These are phyloP conservation scores for Oxyura jamaicensis DNA, from an alignment of 2,113 vertebrate genomes.

Conservation along the genomic window DNA sequence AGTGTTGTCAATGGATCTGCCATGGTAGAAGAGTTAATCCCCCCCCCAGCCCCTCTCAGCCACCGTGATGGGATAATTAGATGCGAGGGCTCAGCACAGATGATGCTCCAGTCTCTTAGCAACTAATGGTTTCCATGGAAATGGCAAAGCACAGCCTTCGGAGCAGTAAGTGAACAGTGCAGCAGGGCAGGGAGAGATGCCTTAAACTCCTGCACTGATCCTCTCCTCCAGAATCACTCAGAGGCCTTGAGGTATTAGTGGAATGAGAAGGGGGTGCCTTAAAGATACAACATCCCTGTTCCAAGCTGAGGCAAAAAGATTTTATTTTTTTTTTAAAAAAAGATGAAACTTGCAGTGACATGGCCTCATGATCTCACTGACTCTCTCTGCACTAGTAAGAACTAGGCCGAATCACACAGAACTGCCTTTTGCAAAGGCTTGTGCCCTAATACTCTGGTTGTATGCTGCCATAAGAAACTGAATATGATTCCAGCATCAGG, in stretches of 20 bases:
- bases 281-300: conserved; percentile 62
- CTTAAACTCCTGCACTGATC: conserved; percentile 63
- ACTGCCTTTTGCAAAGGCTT: background rate
- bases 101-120: conserved; percentile 91
- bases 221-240: conserved; percentile 69
- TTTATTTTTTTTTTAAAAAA: background rate
- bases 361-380: background rate
- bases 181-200: conserved; percentile 74
- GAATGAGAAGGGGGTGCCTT: conserved; percentile 54
- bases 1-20: conserved; percentile 67
- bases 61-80: conserved; percentile 85
- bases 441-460: fast-evolving
- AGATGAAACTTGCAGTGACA: background rate
- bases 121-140: conserved; percentile 92
- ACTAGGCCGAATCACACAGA: background rate
- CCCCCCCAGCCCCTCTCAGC: conserved; percentile 74
- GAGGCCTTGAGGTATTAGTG: conserved; percentile 53
- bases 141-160: conserved; percentile 82
- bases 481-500: background rate
- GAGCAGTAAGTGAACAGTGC: conserved; percentile 82
- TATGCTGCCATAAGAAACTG: background rate
- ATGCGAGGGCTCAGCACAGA: conserved; percentile 83
- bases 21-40: conserved; percentile 74
- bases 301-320: background rate
- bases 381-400: background rate